Evolutionary conservation across 2,888 invertebrate genomes (phyloP).

Genomic region (Dolichopus griseipennis): DNA sequence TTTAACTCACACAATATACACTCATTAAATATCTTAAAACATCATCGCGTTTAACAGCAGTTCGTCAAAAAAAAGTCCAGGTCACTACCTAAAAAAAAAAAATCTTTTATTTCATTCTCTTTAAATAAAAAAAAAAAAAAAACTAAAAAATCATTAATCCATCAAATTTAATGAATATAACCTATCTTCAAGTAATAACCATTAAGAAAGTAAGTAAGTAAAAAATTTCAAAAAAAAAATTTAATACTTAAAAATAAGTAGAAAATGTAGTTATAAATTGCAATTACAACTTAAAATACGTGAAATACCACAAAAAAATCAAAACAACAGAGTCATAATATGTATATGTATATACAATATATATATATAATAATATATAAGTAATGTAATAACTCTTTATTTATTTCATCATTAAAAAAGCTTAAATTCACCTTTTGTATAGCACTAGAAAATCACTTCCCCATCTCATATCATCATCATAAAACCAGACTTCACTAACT

Average conservation of each 20-base stretch:
- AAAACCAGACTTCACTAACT: neutral
- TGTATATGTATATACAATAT: too few species aligned
- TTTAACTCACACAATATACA: neutral
- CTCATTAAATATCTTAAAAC: neutral
- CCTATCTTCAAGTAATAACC: neutral
- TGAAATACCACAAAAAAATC: neutral
- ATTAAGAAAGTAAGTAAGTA: neutral
- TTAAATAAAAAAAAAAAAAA: neutral
- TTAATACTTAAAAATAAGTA: neutral
- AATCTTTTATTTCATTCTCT: neutral
- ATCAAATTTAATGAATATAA: slow-evolving; percentile 4
- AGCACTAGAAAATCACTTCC: neutral
- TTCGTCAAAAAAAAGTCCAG: neutral
- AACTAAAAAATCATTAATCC: neutral
- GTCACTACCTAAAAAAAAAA: neutral
- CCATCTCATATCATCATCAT: neutral
- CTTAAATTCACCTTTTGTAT: neutral
- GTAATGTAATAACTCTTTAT: neutral
- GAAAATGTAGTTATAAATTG: neutral
- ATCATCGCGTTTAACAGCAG: neutral
- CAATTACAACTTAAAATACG: neutral
- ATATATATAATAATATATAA: too few species aligned
- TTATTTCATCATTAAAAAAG: neutral
- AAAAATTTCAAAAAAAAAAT: neutral
- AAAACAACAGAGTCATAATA: neutral